Conservation (phyloP, 2,888 invertebrate genomes). For the Orchesellides sinensis region DNA sequence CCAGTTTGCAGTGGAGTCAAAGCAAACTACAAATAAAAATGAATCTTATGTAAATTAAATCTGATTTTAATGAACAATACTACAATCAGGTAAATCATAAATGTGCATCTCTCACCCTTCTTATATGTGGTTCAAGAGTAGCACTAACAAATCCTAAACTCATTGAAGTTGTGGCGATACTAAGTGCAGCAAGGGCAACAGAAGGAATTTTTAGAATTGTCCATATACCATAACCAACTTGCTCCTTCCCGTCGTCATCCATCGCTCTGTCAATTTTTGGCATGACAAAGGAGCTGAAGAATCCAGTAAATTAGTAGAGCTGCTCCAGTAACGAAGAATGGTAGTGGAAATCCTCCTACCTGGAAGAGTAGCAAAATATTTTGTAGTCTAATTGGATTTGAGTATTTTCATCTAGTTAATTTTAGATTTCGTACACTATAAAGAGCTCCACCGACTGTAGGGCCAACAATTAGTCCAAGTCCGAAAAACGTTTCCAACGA, state of each 20-base stretch:
- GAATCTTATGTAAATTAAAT: neutral
- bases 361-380: conserved; percentile 57
- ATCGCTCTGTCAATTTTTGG: conserved; percentile 52
- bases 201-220: conserved; percentile 79
- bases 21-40: conserved; percentile 79
- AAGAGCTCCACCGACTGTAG: conserved; percentile 91
- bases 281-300: conserved; percentile 55
- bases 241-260: conserved; percentile 32
- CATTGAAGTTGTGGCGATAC: conserved; percentile 76
- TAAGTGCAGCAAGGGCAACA: conserved; percentile 76
- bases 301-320: conserved; percentile 77
- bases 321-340: conserved; percentile 78
- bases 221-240: conserved; percentile 78
- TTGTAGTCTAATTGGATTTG: too few species aligned
- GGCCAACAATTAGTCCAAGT: conserved; percentile 90
- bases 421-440: conserved; percentile 81
- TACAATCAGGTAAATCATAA: too few species aligned
- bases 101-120: conserved; percentile 75
- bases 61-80: neutral
- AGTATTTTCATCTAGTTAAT: too few species aligned
- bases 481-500: conserved; percentile 93
- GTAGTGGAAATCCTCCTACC: conserved; percentile 78
- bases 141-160: conserved; percentile 80
- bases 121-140: conserved; percentile 80
- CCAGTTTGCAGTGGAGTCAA: conserved; percentile 85